These are phyloP conservation scores for Dasysyrphus albostriatus DNA, from an alignment of 2,888 invertebrate genomes.

Conservation along the genomic window DNA sequence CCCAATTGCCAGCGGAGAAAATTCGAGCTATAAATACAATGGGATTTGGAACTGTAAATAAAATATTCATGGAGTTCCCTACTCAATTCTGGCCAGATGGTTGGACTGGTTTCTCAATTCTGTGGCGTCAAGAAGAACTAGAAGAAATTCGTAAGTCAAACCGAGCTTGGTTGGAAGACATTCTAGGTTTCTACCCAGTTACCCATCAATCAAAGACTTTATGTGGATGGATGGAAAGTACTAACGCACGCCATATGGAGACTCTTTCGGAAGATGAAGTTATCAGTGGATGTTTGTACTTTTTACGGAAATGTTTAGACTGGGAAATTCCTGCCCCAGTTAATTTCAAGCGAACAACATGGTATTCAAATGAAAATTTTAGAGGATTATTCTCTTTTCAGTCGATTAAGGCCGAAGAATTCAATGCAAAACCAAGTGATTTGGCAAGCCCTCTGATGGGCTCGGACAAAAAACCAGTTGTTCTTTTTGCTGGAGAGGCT, in stretches of 20 bases:
- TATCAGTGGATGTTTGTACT: conserved; percentile 79
- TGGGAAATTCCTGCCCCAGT: conserved; percentile 81
- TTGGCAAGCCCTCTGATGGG: conserved; percentile 83
- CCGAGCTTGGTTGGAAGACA: conserved; percentile 86
- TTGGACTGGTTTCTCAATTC: conserved; percentile 85
- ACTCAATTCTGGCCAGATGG: conserved; percentile 86
- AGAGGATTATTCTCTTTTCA: conserved; percentile 88
- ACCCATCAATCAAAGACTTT: conserved; percentile 87
- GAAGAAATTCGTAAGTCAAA: conserved; percentile 79
- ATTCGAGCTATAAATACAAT: conserved; percentile 85
- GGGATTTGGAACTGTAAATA: conserved; percentile 87
- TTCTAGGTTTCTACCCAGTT: conserved; percentile 88
- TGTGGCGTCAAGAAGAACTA: conserved; percentile 86
- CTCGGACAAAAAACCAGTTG: conserved; percentile 83
- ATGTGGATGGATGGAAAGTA: conserved; percentile 89
- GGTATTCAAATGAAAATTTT: conserved; percentile 87
- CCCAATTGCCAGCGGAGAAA: conserved; percentile 84
- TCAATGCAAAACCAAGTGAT: conserved; percentile 85
- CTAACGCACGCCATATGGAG: conserved; percentile 87
- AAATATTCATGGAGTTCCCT: conserved; percentile 87
- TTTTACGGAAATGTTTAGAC: conserved; percentile 81
- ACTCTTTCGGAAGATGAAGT: conserved; percentile 84
- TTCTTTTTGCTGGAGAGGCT: conserved; percentile 89
- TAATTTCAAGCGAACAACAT: conserved; percentile 85
- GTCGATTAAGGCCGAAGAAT: conserved; percentile 85